Evolutionary conservation across 2,888 invertebrate genomes (phyloP).

Genomic region (Oeneis ivallda): DNA sequence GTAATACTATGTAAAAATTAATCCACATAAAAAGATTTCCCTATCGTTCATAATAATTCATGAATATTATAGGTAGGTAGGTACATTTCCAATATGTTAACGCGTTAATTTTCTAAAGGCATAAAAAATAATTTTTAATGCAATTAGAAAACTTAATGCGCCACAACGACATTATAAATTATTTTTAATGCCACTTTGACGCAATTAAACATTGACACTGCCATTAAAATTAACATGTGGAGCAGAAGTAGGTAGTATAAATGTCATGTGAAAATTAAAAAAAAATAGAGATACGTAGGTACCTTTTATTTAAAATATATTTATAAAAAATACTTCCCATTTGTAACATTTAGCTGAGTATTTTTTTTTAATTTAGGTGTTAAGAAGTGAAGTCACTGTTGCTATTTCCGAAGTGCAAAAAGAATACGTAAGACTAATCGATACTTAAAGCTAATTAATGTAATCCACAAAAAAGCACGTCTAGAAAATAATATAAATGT

Average conservation of each 20-base stretch:
- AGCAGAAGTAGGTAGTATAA: background rate
- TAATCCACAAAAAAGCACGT: constrained; percentile 32
- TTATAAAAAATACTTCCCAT: background rate
- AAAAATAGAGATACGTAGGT: background rate
- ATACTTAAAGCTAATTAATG: constrained; percentile 28
- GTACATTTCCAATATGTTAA: too few relatives aligned
- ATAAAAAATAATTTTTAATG: background rate
- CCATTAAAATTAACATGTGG: background rate
- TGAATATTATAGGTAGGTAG: too few relatives aligned
- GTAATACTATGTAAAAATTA: too few relatives aligned
- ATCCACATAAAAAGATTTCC: too few relatives aligned
- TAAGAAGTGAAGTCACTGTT: constrained; percentile 38
- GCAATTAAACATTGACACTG: background rate
- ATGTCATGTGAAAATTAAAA: background rate
- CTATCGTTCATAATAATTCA: too few relatives aligned
- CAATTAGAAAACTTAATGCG: background rate
- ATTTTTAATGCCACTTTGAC: background rate
- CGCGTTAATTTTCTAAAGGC: background rate
- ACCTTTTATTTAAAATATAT: background rate
- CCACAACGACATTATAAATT: background rate
- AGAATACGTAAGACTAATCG: constrained; percentile 33
- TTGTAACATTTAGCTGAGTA: background rate
- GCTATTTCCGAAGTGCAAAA: constrained; percentile 34
- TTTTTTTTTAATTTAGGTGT: background rate
- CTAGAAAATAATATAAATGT: constrained; percentile 25